Base-by-base conservation (phyloP, 2,113 vertebrate species). In the Varanus komodoensis region DNA sequence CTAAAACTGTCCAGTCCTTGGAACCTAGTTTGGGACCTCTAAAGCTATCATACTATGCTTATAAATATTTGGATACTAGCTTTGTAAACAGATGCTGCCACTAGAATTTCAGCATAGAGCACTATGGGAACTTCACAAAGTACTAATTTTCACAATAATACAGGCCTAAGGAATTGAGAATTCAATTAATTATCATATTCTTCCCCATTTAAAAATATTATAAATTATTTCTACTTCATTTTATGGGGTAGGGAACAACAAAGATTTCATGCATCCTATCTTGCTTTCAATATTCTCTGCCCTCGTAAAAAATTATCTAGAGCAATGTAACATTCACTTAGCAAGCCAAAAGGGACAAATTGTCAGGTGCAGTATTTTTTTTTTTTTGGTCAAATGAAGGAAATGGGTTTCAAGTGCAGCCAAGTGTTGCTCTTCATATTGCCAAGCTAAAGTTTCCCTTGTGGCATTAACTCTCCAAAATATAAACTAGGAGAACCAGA, bases 401-500 rank as follows among this genome's bases (percentile, higher is more conserved):
- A 90, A 91, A 71, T 2, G 3, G 50, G 15, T 83, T 95, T 83
- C 92, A 94, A 71, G 87, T 93, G 93, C 57, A 91, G 82, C 77
- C 94, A 91, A 88, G 80, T 64, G 48, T 77, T 86, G 52, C 88
- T 84, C 75, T 61, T 81, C 75, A 0, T 94, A 86, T 38, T 89
- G 82, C 74, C 87, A 91, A 27, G 90, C 80, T 67, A 92, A 87
- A 96, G 80, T 17, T n/a, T 48, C 34, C 89, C 75, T 79, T 78
- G 32, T 91, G 73, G 68, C 89, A 61, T 38, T 89, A 86, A 93
- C 83, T n/a, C 57, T 87, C 52, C 89, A 84, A 85, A 23, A 21
- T 90, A 67, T 67, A 92, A 90, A 92, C 68, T 93, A 94, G 92
- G 96, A 94, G 52, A 69, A 85, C 52, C 93, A 90, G 95, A 89